Percentiles rank a stretch among this genome's conserved stretches.
phyloP scores from a whole-genome alignment of 2,113 vertebrate genomes.

The Sturnus vulgaris region DNA sequence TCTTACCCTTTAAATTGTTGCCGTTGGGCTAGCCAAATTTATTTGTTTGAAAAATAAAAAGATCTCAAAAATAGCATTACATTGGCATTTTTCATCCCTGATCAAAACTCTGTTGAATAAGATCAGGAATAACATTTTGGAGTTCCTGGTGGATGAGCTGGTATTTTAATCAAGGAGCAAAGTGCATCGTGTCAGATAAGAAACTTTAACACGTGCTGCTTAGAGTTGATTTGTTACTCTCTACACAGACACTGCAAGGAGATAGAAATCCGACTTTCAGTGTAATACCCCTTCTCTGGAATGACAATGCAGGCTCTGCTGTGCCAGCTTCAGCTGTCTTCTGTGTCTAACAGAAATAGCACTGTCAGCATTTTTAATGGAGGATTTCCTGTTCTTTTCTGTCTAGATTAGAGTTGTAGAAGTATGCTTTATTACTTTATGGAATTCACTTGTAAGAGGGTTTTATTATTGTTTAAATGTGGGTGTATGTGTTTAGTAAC shows the following conservation, averaged over 20 bases:
- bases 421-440: background rate
- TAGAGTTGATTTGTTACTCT: background rate
- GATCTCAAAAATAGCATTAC: background rate
- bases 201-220: background rate
- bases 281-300: background rate
- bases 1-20: background rate
- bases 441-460: background rate
- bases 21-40: background rate
- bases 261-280: background rate
- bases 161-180: background rate
- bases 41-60: background rate
- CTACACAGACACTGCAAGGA: background rate
- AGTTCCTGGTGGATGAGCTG: background rate
- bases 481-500: background rate
- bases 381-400: conserved; percentile 49
- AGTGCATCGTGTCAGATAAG: background rate
- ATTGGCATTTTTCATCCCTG: background rate
- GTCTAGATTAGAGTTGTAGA: background rate
- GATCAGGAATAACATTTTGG: background rate
- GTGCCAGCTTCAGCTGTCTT: background rate
- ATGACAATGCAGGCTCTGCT: background rate
- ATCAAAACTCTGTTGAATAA: background rate
- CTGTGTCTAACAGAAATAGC: conserved; percentile 31
- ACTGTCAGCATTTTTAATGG: conserved; percentile 31
- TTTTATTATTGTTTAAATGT: background rate